Evolutionary conservation across 64 coral and sea anemone genomes (phyloP).

Genomic region (Montipora efflorescens): DNA sequence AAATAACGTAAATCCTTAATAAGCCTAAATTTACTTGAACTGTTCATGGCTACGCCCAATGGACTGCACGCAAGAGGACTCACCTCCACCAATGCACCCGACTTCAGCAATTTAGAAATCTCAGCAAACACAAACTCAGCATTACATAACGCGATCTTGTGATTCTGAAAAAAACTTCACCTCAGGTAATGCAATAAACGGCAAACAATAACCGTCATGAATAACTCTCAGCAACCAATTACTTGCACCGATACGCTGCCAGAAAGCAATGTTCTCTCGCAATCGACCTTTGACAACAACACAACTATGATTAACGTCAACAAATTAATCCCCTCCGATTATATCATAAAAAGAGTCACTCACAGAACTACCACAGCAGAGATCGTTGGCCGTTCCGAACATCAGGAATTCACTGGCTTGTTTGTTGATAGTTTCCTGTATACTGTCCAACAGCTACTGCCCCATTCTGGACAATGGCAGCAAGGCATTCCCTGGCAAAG

Average conservation of each 20-base stretch:
- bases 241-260: neutral
- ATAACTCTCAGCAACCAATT: slow-evolving; percentile 4
- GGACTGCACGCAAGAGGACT: too few species aligned
- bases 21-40: too few species aligned
- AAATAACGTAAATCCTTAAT: too few species aligned
- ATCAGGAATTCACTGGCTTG: neutral
- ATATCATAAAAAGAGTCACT: neutral
- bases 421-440: neutral
- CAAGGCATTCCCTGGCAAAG: slow-evolving; percentile 44
- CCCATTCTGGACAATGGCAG: neutral
- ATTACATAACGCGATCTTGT: too few species aligned
- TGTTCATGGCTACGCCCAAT: too few species aligned
- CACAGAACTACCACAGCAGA: neutral
- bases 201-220: neutral
- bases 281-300: neutral
- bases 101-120: too few species aligned
- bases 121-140: too few species aligned
- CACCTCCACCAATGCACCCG: too few species aligned
- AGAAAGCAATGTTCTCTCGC: neutral
- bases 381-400: neutral
- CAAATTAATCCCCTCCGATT: neutral
- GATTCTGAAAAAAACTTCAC: too few species aligned
- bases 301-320: neutral
- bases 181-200: too few species aligned
- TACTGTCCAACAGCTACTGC: too few species aligned